phyloP scores from a whole-genome alignment of 92 coral and sea anemone genomes.

The Porites divaricata region DNA sequence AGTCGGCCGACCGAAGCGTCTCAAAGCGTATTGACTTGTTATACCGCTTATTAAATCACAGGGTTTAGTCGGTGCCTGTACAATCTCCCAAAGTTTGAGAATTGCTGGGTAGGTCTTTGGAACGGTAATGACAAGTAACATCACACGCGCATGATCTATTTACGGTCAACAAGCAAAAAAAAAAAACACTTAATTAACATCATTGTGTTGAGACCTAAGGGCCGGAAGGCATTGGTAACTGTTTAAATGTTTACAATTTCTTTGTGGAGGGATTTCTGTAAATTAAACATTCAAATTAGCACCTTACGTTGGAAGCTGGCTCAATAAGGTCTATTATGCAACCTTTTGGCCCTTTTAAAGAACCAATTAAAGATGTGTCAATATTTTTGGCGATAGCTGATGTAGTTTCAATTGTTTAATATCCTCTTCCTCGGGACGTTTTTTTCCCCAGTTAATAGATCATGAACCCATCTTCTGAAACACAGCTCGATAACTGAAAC shows the following conservation, averaged over 20 bases:
- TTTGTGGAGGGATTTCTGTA: constrained; percentile 37
- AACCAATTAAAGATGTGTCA: too few relatives aligned
- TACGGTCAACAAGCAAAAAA: constrained; percentile 4
- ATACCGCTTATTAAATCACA: constrained; percentile 16
- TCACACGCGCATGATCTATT: constrained; percentile 1
- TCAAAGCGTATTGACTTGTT: constrained; percentile 31
- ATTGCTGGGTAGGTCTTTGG: not conserved
- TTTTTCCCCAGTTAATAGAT: not conserved
- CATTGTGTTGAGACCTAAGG: constrained; percentile 27
- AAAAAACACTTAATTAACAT: constrained; percentile 43
- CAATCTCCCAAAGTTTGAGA: constrained; percentile 13
- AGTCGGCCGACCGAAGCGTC: constrained; percentile 22
- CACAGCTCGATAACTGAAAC: not conserved
- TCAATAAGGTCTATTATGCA: not conserved
- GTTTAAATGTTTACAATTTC: constrained; percentile 47
- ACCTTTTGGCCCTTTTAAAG: too few relatives aligned
- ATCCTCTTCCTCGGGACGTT: not conserved
- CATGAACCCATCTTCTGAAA: not conserved
- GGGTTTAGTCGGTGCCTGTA: constrained; percentile 13
- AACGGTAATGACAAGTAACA: not conserved
- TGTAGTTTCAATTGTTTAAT: not conserved
- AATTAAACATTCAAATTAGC: constrained; percentile 33
- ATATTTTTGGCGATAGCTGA: not conserved
- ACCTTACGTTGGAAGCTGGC: not conserved
- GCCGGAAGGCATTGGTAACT: constrained; percentile 51